A percentile compares a stretch with the other conserved stretches of the same genome.
phyloP scores from a whole-genome alignment of 2,888 invertebrate species.

The Phortica okadai region DNA sequence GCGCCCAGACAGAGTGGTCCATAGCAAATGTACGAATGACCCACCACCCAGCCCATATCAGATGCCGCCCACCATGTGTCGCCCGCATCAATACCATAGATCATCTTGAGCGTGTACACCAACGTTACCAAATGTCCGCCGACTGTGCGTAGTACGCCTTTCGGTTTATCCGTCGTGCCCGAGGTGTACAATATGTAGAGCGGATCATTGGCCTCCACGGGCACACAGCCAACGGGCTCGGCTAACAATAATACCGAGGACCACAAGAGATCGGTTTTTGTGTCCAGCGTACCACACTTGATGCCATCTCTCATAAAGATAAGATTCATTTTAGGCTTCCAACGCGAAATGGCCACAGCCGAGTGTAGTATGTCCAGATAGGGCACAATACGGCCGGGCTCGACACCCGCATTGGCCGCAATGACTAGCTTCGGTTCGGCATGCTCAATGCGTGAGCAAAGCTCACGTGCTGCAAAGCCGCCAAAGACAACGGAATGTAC shows the following conservation, averaged over 20 bases:
- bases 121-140: slow-evolving; percentile 91
- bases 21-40: slow-evolving; percentile 96
- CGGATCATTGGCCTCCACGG: slow-evolving; percentile 92
- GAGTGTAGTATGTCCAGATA: slow-evolving; percentile 75
- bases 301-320: slow-evolving; percentile 88
- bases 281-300: slow-evolving; percentile 79
- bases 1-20: slow-evolving; percentile 88
- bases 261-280: slow-evolving; percentile 86
- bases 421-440: slow-evolving; percentile 92
- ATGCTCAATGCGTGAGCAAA: slow-evolving; percentile 91
- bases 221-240: slow-evolving; percentile 85
- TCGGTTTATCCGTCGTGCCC: slow-evolving; percentile 85
- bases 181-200: slow-evolving; percentile 95
- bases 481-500: slow-evolving; percentile 97
- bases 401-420: slow-evolving; percentile 93
- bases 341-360: slow-evolving; percentile 84
- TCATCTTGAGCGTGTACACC: slow-evolving; percentile 88
- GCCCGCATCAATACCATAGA: slow-evolving; percentile 88
- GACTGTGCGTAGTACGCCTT: slow-evolving; percentile 91
- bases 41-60: slow-evolving; percentile 90
- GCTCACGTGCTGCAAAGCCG: slow-evolving; percentile 93
- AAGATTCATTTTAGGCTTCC: slow-evolving; percentile 86
- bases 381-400: slow-evolving; percentile 87
- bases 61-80: slow-evolving; percentile 93
- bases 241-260: slow-evolving; percentile 82